Base-by-base conservation (phyloP, 2,888 invertebrate genomes). In the Panorpa germanica region DNA sequence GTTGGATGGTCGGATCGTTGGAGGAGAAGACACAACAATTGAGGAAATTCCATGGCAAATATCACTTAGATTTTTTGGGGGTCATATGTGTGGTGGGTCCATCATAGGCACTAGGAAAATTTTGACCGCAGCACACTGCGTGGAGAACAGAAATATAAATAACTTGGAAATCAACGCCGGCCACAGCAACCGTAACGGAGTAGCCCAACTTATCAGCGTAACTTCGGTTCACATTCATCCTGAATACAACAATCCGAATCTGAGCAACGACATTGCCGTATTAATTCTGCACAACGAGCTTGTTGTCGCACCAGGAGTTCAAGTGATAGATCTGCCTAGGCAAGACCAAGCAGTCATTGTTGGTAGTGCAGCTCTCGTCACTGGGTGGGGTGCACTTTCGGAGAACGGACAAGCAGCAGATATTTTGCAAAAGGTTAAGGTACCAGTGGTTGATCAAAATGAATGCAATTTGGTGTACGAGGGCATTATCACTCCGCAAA, bases 71-170 rank as follows among this genome's bases (percentile, higher is more conserved):
- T n/a, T n/a, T n/a, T 38, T 48, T 15, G 55, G 52, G 2, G 39
- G 46, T 0, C 61, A 63, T 34, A 41, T 48, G 0, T 64, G 63
- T 35, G 63, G 63, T 0, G 63, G 58, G 1, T 40, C 57, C 5
- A 54, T 63, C 10, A 45, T 65, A 12, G 51, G 52, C 17, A 40
- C 41, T 13, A 48, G 57, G 25, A 54, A 62, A 28, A 47, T 57
- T 2, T 29, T 64, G 3, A 64, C 64, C 2, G 63, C 63, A 9
- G 64, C 63, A 4, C 63, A 65, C 40, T 64, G 63, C 39, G 44
- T 61, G 22, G 34, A 39, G 13, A n/a, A n/a, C n/a, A n/a, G n/a
- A n/a, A n/a, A n/a, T n/a, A n/a, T n/a, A n/a, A n/a, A n/a, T n/a
- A n/a, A n/a, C n/a, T n/a, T n/a, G n/a, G n/a, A n/a, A n/a, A 40